Evolutionary conservation across 1,140 invertebrate species (phyloP), one percentile per base, ranked within the genome.

Genomic region (Drosophila kohkoa): DNA sequence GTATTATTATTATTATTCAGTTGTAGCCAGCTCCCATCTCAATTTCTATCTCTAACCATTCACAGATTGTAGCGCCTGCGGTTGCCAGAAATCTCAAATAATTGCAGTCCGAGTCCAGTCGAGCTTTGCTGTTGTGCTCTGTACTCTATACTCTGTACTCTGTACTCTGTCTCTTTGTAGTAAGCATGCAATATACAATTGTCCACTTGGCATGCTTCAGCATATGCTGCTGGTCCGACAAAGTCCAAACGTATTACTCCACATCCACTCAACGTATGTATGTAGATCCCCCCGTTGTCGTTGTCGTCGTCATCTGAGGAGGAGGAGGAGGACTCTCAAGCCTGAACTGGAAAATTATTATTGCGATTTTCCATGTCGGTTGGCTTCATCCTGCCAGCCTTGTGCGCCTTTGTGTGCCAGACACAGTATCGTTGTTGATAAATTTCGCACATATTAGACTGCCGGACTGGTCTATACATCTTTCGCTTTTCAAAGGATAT

Each of bases 381-480:
- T 85, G 78, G 68, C 65, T 62, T 77, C 55, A 71, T 81, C 81
- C 68, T 75, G 20, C 20, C 5, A 1, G 35, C 28, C 28, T 43
- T 64, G 71, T 62, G 43, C 46, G 66, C 52, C 54, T 54, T 54
- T 69, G 74, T 55, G 57, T 59, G 57, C 54, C 51, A 32, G 58
- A 48, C 58, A 48, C 58, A 45, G 76, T 72, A 82, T 80, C 64
- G 77, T 72, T 79, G 82, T 85, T 86, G 82, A 86, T 86, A 86
- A 82, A 86, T 87, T 79, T 86, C 80, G 80, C 83, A 86, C 82
- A 86, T 86, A 82, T 86, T 79, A 88, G 80, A 82, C 35, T 85
- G 80, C 67, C 43, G 60, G 58, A 68, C 49, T 70, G 54, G 71
- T 76, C 65, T 76, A 82, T 88, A 79, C 83, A 76, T 88, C 80